phyloP scores from a whole-genome alignment of 2,113 vertebrate genomes.

The Todiramphus chloris region DNA sequence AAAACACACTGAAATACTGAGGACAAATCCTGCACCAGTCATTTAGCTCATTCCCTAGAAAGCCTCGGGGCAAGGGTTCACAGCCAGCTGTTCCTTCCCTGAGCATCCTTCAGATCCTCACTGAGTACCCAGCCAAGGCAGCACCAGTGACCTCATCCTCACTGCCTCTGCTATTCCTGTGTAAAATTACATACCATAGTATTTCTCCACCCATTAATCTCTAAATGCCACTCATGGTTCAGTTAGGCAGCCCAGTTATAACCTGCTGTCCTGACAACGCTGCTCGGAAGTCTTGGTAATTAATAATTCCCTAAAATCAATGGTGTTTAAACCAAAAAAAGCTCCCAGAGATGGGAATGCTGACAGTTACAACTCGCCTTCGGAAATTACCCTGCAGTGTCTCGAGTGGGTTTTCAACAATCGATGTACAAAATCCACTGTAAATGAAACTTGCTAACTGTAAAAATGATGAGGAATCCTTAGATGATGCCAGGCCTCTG shows the following conservation, averaged over 20 bases:
- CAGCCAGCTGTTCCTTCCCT: neutral
- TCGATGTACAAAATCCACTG: fast-evolving
- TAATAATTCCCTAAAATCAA: neutral
- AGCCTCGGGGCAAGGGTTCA: neutral
- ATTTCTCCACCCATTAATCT: neutral
- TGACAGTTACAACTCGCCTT: neutral
- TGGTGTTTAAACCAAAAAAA: neutral
- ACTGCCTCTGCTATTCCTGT: neutral
- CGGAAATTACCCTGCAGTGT: neutral
- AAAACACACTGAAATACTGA: neutral
- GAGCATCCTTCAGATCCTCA: fast-evolving
- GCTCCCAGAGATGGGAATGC: neutral
- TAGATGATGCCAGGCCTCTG: neutral
- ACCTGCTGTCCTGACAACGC: neutral
- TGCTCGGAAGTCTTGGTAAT: neutral
- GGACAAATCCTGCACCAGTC: neutral
- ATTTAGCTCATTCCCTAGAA: neutral
- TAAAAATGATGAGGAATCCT: neutral
- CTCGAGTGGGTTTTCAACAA: neutral
- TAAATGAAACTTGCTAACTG: neutral
- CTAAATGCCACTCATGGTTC: neutral
- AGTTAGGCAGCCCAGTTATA: neutral
- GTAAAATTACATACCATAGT: neutral
- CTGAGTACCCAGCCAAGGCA: neutral
- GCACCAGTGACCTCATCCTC: neutral